A percentile compares a stretch with the other conserved stretches of the same genome.
Evolutionary conservation across 2,113 vertebrate species (phyloP).

Genomic region (Ranitomeya variabilis): DNA sequence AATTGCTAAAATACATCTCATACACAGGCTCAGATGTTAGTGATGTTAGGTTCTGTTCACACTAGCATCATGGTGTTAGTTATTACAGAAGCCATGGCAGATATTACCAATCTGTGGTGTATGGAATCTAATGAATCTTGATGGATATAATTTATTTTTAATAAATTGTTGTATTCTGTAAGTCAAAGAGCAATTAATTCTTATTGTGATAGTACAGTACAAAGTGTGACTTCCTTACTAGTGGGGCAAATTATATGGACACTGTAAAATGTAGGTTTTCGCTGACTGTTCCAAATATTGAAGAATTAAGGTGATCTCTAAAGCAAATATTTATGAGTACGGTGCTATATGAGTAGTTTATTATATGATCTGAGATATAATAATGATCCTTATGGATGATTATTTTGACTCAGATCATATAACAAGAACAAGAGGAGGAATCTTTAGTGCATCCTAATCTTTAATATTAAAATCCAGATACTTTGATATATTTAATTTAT

Average conservation of each 20-base stretch:
- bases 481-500: too few relatives aligned
- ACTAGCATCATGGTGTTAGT: neutral
- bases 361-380: neutral
- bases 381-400: neutral
- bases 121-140: neutral
- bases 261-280: neutral
- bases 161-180: neutral
- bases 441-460: too few relatives aligned
- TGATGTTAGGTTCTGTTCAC: neutral
- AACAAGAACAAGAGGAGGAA: too few relatives aligned
- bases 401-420: neutral
- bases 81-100: neutral
- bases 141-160: neutral
- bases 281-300: neutral
- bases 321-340: neutral
- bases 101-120: neutral
- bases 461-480: too few relatives aligned
- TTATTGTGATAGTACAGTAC: neutral
- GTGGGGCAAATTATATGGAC: neutral
- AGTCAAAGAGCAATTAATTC: neutral
- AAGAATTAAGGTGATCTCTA: neutral
- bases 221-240: neutral
- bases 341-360: neutral
- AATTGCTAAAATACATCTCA: neutral
- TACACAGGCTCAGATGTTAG: neutral